These are phyloP conservation scores for Osmerus mordax DNA, from an alignment of 2,113 vertebrate species.

Conservation along the genomic window DNA sequence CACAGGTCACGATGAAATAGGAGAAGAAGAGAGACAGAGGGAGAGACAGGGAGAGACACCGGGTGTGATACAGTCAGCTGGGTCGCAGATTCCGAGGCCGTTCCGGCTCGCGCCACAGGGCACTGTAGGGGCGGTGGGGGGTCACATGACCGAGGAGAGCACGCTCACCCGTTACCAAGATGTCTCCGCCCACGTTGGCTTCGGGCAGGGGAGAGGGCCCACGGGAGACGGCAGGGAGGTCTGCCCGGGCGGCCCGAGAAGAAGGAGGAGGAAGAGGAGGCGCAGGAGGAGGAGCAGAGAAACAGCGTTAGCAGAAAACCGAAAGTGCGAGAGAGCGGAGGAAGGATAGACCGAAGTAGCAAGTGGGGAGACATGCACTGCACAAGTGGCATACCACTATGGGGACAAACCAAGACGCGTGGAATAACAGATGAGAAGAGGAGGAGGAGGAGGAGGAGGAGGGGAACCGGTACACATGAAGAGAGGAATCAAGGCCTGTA, in stretches of 20 bases:
- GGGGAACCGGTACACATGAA: constrained; percentile 53
- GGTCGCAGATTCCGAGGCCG: not conserved
- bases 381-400: constrained; percentile 67
- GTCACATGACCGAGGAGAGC: constrained; percentile 7
- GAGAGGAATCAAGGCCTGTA: constrained; percentile 71
- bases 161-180: constrained; percentile 89
- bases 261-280: constrained; percentile 51
- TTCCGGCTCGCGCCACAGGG: constrained; percentile 1
- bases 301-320: constrained; percentile 62
- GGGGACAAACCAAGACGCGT: constrained; percentile 63
- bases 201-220: constrained; percentile 95
- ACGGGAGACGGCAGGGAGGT: constrained; percentile 93
- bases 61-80: too few species aligned
- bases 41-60: too few species aligned
- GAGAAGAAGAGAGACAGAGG: too few species aligned
- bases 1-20: too few species aligned
- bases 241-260: constrained; percentile 77
- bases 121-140: constrained; percentile 1
- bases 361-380: constrained; percentile 69
- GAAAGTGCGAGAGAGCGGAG: constrained; percentile 47
- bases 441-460: constrained; percentile 36
- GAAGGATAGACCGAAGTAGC: constrained; percentile 1
- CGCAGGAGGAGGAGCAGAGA: constrained; percentile 44
- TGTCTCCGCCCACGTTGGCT: constrained; percentile 84
- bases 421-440: constrained; percentile 49